These are phyloP conservation scores for Archegozetes longisetosus DNA, from an alignment of 1,140 invertebrate species.

Conservation along the genomic window DNA sequence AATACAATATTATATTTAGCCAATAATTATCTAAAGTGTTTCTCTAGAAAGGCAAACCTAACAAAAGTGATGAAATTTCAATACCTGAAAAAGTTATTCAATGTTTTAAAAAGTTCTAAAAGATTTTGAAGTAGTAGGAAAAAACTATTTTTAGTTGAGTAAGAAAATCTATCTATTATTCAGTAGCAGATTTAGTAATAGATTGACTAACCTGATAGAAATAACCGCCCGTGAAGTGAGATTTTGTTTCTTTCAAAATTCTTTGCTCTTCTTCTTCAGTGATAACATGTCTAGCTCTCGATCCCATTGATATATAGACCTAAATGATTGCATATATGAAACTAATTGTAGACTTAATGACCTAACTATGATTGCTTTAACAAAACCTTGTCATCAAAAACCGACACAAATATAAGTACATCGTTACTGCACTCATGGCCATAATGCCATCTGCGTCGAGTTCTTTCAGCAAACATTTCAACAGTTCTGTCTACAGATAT, in stretches of 20 bases:
- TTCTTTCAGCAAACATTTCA: conserved; percentile 7
- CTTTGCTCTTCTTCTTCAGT: background rate
- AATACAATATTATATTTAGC: too few species aligned
- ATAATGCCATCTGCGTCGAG: conserved; percentile 2
- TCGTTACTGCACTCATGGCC: conserved; percentile 1
- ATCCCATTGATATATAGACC: background rate
- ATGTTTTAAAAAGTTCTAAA: too few species aligned
- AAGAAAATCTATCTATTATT: background rate
- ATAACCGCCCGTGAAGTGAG: background rate
- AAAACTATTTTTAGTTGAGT: too few species aligned
- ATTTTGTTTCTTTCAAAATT: background rate
- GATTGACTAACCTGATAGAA: background rate
- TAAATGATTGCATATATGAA: background rate
- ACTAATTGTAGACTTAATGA: background rate
- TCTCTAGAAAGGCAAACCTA: too few species aligned
- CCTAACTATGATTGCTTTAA: background rate
- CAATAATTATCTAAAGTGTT: too few species aligned
- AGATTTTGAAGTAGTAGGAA: too few species aligned
- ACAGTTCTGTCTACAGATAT: background rate
- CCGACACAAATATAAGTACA: conserved; percentile 7
- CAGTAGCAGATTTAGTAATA: background rate
- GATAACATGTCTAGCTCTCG: background rate
- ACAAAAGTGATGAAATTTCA: too few species aligned
- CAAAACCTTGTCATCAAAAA: background rate
- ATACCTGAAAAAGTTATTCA: too few species aligned